Evolutionary conservation across 2,113 vertebrate species (phyloP), one percentile per base, ranked within the genome.

Genomic region (Nansenia antarctica): DNA sequence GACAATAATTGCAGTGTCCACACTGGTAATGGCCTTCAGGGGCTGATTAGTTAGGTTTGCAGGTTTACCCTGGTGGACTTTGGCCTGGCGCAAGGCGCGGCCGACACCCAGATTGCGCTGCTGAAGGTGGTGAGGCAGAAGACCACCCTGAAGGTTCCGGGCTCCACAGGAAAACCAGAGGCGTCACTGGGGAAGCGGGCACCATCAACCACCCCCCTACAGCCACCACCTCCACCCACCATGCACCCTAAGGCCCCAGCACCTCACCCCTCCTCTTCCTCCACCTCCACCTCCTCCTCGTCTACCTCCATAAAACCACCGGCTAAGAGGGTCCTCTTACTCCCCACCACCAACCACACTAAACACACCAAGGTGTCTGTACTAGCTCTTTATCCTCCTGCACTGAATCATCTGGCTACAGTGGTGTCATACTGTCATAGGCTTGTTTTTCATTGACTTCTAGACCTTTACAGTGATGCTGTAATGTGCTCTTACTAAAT

Each of bases 31-130:
- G n/a, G n/a, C n/a, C n/a, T n/a, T n/a, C n/a, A n/a, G n/a, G n/a
- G n/a, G n/a, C n/a, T n/a, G n/a, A n/a, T n/a, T n/a, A n/a, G n/a
- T n/a, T n/a, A n/a, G n/a, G 22, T 49, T 12, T 69, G 11, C 63
- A 99, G 98, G 87, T 99, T 95, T 34, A 92, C 98, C 1, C 92
- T 99, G 72, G 96, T 99, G 85, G 98, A 99, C 90, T 99, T 99
- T 54, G 98, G 98, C 83, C 91, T 99, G 82, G 98, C 96, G 54
- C 98, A 99, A 89, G 98, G 98, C 79, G 96, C 96, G 11, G 86
- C 88, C 12, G 94, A 98, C 85, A 99, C 96, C 0, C 92, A 94
- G 91, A 94, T 99, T 31, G 94, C 98, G 58, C 91, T 98, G 52
- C 93, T 99, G 67, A 98, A 94, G 94, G 92, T 95, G 80, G 88